Percentiles rank a stretch among this genome's conserved stretches.
These are phyloP conservation scores for Peromyscus attwateri DNA, from an alignment of 2,797 vertebrate genomes.

Conservation along the genomic window DNA sequence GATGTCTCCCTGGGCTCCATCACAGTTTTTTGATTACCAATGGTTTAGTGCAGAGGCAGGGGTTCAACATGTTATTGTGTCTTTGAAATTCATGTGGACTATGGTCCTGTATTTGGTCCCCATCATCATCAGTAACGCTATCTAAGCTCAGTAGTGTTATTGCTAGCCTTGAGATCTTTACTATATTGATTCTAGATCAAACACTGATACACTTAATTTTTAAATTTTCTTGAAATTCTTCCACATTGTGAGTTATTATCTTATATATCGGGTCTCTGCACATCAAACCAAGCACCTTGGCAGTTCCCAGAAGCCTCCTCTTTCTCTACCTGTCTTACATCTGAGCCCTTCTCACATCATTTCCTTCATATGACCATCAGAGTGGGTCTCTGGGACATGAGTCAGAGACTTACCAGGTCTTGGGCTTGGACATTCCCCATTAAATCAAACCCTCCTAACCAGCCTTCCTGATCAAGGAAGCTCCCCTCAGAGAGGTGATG, in stretches of 20 bases:
- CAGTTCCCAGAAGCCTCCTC: background rate
- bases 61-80: too few species aligned
- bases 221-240: background rate
- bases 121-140: background rate
- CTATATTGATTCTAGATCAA: background rate
- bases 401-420: background rate
- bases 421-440: accelerated
- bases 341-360: background rate
- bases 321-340: background rate
- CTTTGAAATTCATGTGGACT: accelerated
- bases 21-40: background rate
- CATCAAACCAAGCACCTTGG: background rate
- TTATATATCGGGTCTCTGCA: background rate
- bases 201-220: background rate
- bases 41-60: too few species aligned
- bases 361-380: background rate
- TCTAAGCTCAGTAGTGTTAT: background rate
- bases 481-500: background rate
- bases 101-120: background rate
- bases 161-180: background rate
- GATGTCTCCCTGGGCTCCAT: background rate
- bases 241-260: background rate
- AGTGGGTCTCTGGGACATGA: background rate
- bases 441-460: background rate
- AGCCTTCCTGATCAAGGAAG: background rate